These are phyloP conservation scores for Serilophus lunatus DNA, from an alignment of 2,113 vertebrate genomes.

Conservation along the genomic window DNA sequence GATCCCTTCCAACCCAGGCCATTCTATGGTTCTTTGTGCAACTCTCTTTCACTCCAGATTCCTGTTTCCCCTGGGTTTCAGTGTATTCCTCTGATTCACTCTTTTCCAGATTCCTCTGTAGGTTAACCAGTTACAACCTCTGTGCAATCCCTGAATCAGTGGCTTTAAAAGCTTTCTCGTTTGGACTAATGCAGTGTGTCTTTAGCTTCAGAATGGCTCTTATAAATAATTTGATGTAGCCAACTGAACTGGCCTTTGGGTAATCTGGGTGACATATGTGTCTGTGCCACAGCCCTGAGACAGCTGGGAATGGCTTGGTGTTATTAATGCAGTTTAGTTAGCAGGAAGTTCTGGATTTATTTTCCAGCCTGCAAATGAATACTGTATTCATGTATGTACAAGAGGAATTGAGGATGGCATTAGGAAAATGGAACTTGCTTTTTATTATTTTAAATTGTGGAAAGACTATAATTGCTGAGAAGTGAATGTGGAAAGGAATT, in stretches of 20 bases:
- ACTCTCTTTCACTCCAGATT: not conserved
- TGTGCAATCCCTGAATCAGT: not conserved
- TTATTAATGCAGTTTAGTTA: slow-evolving; percentile 38
- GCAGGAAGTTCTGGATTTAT: slow-evolving; percentile 62
- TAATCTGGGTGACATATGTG: not conserved
- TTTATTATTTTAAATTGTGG: slow-evolving; percentile 73
- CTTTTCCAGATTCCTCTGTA: not conserved
- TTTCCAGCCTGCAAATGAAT: slow-evolving; percentile 66
- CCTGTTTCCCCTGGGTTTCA: not conserved
- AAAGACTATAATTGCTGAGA: slow-evolving; percentile 70
- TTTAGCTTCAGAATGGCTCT: slow-evolving; percentile 2
- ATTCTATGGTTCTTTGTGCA: not conserved
- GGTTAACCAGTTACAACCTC: not conserved
- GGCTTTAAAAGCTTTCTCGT: slow-evolving; percentile 16
- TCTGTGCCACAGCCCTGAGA: not conserved
- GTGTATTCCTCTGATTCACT: not conserved
- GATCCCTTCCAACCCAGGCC: not conserved
- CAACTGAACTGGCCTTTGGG: not conserved
- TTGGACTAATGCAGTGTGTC: not conserved
- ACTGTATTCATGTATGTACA: slow-evolving; percentile 51
- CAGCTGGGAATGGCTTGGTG: not conserved
- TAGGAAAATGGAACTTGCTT: slow-evolving; percentile 70
- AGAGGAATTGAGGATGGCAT: slow-evolving; percentile 67
- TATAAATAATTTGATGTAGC: slow-evolving; percentile 12
- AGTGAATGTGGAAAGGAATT: slow-evolving; percentile 62